Percentiles rank a stretch among this genome's conserved stretches.
Conservation (phyloP, 2,797 vertebrate species). For the Allenopithecus nigroviridis region DNA sequence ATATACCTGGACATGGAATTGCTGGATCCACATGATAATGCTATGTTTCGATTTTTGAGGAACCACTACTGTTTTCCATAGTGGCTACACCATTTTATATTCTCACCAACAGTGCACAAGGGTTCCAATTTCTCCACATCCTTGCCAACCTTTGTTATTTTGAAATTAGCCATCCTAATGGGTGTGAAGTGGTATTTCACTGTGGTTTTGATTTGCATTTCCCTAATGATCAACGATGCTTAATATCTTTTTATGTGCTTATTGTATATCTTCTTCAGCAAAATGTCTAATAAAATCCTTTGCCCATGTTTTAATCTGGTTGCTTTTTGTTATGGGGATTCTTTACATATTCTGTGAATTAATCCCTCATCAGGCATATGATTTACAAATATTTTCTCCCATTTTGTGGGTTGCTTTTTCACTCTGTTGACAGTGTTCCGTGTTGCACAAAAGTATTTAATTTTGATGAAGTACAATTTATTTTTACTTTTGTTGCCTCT, state of each 20-base stretch:
- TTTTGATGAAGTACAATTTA: not conserved
- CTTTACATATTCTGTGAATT: not conserved
- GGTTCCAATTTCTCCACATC: not conserved
- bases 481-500: not conserved
- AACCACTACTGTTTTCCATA: not conserved
- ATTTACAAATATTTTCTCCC: not conserved
- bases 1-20: not conserved
- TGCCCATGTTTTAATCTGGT: not conserved
- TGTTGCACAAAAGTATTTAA: not conserved
- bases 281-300: not conserved
- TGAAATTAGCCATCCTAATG: not conserved
- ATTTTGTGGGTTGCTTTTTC: not conserved
- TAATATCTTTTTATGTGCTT: not conserved
- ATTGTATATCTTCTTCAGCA: not conserved
- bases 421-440: not conserved
- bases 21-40: not conserved
- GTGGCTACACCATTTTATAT: not conserved
- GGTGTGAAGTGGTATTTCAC: not conserved
- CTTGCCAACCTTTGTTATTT: not conserved
- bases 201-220: not conserved
- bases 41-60: not conserved
- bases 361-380: not conserved
- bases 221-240: not conserved
- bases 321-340: not conserved
- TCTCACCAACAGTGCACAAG: not conserved